Evolutionary conservation across 2,113 vertebrate genomes (phyloP).

Genomic region (Psettodes erumei): DNA sequence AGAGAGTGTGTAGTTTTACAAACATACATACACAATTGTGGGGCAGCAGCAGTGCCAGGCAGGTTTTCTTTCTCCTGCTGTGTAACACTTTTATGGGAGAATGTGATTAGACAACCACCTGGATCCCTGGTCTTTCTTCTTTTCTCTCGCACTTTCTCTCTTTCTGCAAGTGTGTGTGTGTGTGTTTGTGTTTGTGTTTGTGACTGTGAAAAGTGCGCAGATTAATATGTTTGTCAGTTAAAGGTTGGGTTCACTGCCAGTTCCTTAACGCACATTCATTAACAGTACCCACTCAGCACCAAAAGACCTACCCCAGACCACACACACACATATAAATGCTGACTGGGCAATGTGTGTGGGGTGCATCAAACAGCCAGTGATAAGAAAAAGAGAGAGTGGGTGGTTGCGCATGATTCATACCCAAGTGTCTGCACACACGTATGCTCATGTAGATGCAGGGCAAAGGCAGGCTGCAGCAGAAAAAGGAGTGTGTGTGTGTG

Average conservation of each 20-base stretch:
- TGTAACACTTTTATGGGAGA: constrained; percentile 44
- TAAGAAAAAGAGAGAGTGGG: constrained; percentile 57
- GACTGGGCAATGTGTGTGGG: constrained; percentile 57
- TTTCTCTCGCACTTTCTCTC: background rate
- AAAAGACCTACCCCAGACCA: constrained; percentile 22
- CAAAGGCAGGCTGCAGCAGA: constrained; percentile 60
- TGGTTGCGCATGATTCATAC: constrained; percentile 44
- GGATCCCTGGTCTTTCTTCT: constrained; percentile 25
- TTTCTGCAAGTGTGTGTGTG: background rate
- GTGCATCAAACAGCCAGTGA: constrained; percentile 61
- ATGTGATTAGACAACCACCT: constrained; percentile 61
- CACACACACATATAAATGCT: constrained; percentile 57
- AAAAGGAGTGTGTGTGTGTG: too few species aligned
- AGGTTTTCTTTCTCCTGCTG: constrained; percentile 49
- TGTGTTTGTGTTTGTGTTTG: constrained; percentile 21
- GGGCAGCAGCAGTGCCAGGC: background rate
- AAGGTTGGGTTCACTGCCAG: constrained; percentile 27
- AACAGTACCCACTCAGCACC: constrained; percentile 46
- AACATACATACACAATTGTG: background rate
- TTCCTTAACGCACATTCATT: constrained; percentile 59
- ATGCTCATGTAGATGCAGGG: constrained; percentile 46
- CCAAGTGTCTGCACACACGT: constrained; percentile 41
- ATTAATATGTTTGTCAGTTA: constrained; percentile 41
- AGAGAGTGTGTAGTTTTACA: background rate
- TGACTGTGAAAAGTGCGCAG: background rate